Evolutionary conservation across 92 coral and sea anemone species (phyloP).

Genomic region (Epizoanthus fatuus): DNA sequence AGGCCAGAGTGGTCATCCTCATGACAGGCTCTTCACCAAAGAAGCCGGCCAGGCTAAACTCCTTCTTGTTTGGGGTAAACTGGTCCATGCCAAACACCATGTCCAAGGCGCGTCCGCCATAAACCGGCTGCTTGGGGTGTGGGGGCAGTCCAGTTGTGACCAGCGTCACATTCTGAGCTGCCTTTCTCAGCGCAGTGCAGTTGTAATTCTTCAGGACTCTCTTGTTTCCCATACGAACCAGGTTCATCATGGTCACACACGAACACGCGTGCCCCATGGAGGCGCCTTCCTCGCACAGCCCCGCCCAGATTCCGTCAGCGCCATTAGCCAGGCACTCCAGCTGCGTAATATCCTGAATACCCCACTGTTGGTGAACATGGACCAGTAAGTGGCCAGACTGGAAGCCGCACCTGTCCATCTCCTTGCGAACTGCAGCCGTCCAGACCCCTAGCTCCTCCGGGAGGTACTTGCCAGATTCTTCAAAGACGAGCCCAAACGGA

Average conservation of each 20-base stretch:
- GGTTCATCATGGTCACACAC: constrained; percentile 62
- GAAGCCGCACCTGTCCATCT: constrained; percentile 76
- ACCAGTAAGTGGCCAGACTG: constrained; percentile 60
- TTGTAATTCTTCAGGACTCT: constrained; percentile 61
- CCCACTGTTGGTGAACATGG: constrained; percentile 73
- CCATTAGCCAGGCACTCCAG: constrained; percentile 67
- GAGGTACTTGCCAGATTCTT: constrained; percentile 81
- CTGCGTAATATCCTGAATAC: constrained; percentile 56
- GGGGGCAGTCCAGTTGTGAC: constrained; percentile 77
- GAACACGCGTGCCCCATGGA: constrained; percentile 73
- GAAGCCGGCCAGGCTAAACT: constrained; percentile 77
- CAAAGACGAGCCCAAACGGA: constrained; percentile 73
- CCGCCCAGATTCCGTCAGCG: constrained; percentile 73
- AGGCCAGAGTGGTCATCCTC: constrained; percentile 80
- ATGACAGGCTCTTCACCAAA: constrained; percentile 78
- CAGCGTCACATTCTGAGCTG: constrained; percentile 69
- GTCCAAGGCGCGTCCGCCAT: constrained; percentile 81
- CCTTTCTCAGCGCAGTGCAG: constrained; percentile 70
- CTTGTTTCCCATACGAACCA: constrained; percentile 73
- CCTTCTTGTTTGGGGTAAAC: constrained; percentile 73
- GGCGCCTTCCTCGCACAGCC: constrained; percentile 67
- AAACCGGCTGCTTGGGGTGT: constrained; percentile 75
- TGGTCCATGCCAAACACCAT: constrained; percentile 74
- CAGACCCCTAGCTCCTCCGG: constrained; percentile 86
- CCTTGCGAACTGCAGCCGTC: constrained; percentile 77